These are phyloP conservation scores for Sardina pilchardus DNA, from an alignment of 2,113 vertebrate genomes.

Conservation along the genomic window DNA sequence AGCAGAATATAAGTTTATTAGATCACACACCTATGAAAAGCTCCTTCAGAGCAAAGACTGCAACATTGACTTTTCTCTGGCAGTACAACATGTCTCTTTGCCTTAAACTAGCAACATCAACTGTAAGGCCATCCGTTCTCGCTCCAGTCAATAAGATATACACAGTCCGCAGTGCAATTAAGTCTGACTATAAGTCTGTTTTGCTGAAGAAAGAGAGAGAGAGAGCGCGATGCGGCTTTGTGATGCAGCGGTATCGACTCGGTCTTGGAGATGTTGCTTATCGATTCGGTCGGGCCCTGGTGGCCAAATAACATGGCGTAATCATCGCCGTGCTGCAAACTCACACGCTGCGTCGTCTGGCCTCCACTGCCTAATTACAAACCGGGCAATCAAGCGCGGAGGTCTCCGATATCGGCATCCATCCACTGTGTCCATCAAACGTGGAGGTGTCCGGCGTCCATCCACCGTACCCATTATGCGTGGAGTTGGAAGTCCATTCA, in stretches of 20 bases:
- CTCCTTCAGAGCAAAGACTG: neutral
- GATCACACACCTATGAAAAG: neutral
- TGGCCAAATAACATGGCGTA: neutral
- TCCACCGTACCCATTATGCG: too few species aligned
- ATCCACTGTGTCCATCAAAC: too few species aligned
- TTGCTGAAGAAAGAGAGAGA: neutral
- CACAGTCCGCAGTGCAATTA: neutral
- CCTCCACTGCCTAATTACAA: neutral
- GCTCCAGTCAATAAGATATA: neutral
- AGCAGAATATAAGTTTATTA: neutral
- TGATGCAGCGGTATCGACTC: neutral
- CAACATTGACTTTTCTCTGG: neutral
- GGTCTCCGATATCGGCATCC: neutral
- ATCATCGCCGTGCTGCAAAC: neutral
- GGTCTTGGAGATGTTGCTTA: neutral
- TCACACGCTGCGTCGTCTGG: neutral
- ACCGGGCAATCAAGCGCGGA: neutral
- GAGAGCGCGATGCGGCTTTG: neutral
- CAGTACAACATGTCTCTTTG: neutral
- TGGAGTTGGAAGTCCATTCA: too few species aligned
- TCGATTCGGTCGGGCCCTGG: neutral
- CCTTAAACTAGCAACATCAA: neutral
- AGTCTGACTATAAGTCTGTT: neutral
- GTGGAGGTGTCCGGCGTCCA: too few species aligned
- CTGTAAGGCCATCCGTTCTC: neutral